Percentiles rank a stretch among this genome's conserved stretches.
These are phyloP conservation scores for Alauda arvensis DNA, from an alignment of 2,797 vertebrate species.

Conservation along the genomic window DNA sequence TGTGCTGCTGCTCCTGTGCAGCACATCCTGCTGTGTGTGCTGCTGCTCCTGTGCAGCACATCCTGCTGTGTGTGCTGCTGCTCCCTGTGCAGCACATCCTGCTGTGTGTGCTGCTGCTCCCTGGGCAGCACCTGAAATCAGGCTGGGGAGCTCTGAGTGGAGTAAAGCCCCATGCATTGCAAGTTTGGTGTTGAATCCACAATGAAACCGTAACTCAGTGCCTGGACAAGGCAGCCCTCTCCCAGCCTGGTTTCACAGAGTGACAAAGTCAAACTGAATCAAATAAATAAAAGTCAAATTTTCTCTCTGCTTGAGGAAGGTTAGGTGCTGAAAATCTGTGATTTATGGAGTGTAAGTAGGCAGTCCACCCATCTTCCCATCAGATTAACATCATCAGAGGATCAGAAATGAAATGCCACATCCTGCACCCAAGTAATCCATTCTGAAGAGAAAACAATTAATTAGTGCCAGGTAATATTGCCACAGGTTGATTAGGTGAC, in stretches of 20 bases:
- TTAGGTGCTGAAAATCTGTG: neutral
- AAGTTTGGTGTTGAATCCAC: neutral
- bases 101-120: neutral
- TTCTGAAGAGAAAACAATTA: slow-evolving; percentile 7
- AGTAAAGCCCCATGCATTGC: neutral
- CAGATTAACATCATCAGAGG: neutral
- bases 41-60: no score
- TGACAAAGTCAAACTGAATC: neutral
- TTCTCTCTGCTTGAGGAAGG: neutral
- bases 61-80: neutral
- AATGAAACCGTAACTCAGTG: neutral
- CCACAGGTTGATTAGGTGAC: neutral
- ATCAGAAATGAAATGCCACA: neutral
- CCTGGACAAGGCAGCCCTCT: neutral
- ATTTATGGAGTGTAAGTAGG: neutral
- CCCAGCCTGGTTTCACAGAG: neutral
- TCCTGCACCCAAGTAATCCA: neutral
- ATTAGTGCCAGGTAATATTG: slow-evolving; percentile 6
- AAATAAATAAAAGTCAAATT: neutral
- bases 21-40: no score
- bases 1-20: neutral
- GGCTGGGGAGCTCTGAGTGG: neutral
- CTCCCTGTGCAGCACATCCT: neutral
- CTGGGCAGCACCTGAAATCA: neutral
- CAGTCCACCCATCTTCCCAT: neutral